These are phyloP conservation scores for Teleogryllus occipitalis DNA, from an alignment of 1,140 invertebrate genomes.

Conservation along the genomic window DNA sequence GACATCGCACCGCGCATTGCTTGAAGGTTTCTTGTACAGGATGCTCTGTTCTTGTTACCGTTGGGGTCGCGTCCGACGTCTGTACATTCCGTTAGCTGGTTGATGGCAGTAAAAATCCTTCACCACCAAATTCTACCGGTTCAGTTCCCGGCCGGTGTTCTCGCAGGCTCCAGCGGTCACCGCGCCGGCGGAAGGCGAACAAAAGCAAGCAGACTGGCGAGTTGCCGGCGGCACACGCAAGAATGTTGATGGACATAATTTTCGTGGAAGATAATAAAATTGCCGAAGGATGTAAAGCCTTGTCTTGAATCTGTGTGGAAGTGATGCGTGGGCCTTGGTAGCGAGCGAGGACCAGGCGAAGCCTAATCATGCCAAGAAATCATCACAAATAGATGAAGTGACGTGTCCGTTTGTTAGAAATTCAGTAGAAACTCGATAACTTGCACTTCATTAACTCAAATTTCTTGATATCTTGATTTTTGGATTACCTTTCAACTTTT, in stretches of 20 bases:
- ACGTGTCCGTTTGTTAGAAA: no score
- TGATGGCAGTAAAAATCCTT: neutral
- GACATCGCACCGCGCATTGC: neutral
- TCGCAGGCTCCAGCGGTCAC: neutral
- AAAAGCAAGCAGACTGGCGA: neutral
- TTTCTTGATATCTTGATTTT: no score
- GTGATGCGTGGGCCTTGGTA: no score
- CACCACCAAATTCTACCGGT: neutral
- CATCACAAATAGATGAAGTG: no score
- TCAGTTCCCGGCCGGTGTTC: neutral
- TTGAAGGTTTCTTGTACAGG: neutral
- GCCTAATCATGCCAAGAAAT: no score
- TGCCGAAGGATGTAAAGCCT: neutral
- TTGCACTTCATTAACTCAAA: no score
- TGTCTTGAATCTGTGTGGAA: no score
- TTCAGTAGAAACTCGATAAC: no score
- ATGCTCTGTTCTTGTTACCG: neutral
- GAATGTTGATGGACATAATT: constrained; percentile 1
- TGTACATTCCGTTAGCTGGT: constrained; percentile 1
- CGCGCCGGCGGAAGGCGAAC: neutral
- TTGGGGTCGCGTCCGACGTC: neutral
- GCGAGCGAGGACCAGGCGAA: no score
- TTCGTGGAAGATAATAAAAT: neutral
- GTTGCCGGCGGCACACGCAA: neutral
- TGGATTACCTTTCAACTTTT: no score